Percentiles rank a stretch among this genome's conserved stretches.
phyloP scores from a whole-genome alignment of 2,888 invertebrate genomes.

The Cosmorhoe ocellata region DNA sequence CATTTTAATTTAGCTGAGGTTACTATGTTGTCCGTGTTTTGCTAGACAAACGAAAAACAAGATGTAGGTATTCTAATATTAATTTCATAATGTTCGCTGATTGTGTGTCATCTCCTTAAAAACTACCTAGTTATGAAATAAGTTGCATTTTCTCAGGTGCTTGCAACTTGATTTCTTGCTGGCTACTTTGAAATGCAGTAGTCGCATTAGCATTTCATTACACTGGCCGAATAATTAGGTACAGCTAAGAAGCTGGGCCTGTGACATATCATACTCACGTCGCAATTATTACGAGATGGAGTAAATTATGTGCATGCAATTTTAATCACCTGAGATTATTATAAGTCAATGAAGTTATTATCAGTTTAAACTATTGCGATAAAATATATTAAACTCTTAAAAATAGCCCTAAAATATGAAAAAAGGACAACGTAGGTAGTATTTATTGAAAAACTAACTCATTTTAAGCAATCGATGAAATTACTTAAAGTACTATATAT shows the following conservation, averaged over 20 bases:
- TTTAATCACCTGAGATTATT: conserved; percentile 8
- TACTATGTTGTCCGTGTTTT: too few relatives aligned
- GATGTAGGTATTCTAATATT: too few relatives aligned
- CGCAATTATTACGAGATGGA: conserved; percentile 20
- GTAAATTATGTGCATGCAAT: conserved; percentile 22
- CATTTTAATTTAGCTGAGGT: too few relatives aligned
- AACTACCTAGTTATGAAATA: conserved; percentile 9
- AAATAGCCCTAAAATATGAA: too few relatives aligned
- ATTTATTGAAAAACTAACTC: too few relatives aligned
- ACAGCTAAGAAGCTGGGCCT: conserved; percentile 14
- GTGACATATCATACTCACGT: conserved; percentile 27
- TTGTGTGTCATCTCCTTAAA: neutral
- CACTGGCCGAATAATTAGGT: conserved; percentile 10
- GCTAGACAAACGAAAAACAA: too few relatives aligned
- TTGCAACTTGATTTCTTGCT: conserved; percentile 12
- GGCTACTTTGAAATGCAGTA: conserved; percentile 21
- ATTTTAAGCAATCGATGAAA: too few relatives aligned
- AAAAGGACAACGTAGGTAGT: too few relatives aligned
- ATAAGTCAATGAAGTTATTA: too few relatives aligned
- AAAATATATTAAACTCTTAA: too few relatives aligned
- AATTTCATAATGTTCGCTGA: neutral
- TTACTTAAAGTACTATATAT: too few relatives aligned
- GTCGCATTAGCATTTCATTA: conserved; percentile 27
- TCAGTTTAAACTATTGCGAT: too few relatives aligned
- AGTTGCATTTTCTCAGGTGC: conserved; percentile 10